Conservation (phyloP, 2,797 vertebrate species). For the Parambassis ranga region DNA sequence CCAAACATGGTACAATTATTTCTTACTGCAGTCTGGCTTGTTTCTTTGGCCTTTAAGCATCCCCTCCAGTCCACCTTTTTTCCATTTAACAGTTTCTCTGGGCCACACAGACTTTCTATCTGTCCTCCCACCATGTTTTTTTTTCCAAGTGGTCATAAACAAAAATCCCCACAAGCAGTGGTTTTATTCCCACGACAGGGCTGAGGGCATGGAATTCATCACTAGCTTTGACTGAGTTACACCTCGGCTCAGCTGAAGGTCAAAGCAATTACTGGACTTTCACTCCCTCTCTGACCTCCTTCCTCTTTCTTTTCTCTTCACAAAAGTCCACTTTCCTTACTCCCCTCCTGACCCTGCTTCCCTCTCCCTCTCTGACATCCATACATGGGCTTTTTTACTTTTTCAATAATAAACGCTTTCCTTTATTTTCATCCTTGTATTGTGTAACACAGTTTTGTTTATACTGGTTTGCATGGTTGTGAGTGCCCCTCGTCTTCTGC, state of each 20-base stretch:
- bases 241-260: conserved; percentile 64
- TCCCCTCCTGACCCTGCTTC: conserved; percentile 12
- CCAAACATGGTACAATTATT: conserved; percentile 4
- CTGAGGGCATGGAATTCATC: conserved; percentile 67
- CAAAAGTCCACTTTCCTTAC: conserved; percentile 15
- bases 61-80: conserved; percentile 18
- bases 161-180: conserved; percentile 42
- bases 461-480: background rate
- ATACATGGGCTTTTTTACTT: conserved; percentile 13
- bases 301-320: conserved; percentile 26
- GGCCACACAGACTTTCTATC: conserved; percentile 1
- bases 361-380: background rate
- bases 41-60: conserved; percentile 25
- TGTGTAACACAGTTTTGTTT: background rate
- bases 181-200: conserved; percentile 44
- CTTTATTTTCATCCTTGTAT: background rate
- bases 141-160: conserved; percentile 49
- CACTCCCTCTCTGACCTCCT: conserved; percentile 51
- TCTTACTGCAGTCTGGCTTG: conserved; percentile 2
- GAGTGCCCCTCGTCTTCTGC: too few species aligned
- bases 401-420: background rate
- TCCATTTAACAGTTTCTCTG: conserved; percentile 24
- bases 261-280: conserved; percentile 73
- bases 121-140: conserved; percentile 6
- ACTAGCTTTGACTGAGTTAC: conserved; percentile 54